phyloP scores from a whole-genome alignment of 2,888 invertebrate genomes.

The Nemoura dubitans region DNA sequence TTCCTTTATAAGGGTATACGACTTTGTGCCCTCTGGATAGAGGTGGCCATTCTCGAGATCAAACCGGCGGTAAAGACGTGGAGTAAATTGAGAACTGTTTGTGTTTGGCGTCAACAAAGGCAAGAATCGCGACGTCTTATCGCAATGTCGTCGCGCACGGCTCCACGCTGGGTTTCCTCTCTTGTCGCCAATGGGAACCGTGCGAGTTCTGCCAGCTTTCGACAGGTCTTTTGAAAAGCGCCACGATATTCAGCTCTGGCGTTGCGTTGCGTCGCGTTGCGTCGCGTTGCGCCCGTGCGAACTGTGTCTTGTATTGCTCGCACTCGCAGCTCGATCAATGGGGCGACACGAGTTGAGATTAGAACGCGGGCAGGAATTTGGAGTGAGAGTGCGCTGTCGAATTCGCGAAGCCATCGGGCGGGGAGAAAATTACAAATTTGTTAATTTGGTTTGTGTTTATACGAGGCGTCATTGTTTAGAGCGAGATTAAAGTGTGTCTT shows the following conservation, averaged over 20 bases:
- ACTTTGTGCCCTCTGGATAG: not conserved
- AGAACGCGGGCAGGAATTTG: not conserved
- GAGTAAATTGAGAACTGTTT: not conserved
- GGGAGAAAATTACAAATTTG: too few relatives aligned
- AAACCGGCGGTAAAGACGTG: not conserved
- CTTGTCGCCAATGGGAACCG: too few relatives aligned
- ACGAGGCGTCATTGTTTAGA: too few relatives aligned
- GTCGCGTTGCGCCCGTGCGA: not conserved
- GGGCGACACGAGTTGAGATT: not conserved
- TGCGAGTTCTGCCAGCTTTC: too few relatives aligned
- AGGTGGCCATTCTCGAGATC: not conserved
- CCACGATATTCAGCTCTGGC: too few relatives aligned
- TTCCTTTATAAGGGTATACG: not conserved
- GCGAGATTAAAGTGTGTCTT: not conserved
- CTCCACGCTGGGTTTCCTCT: too few relatives aligned
- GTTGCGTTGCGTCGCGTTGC: too few relatives aligned
- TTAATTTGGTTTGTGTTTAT: too few relatives aligned
- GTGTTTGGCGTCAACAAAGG: too few relatives aligned
- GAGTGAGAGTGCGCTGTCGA: not conserved
- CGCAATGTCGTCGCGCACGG: too few relatives aligned
- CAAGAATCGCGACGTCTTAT: too few relatives aligned
- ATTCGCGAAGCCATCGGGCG: not conserved
- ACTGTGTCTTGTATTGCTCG: not conserved
- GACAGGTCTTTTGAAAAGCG: too few relatives aligned
- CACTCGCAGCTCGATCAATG: conserved; percentile 2